Evolutionary conservation across 2,797 vertebrate species (phyloP).

Genomic region (Notamacropus eugenii): DNA sequence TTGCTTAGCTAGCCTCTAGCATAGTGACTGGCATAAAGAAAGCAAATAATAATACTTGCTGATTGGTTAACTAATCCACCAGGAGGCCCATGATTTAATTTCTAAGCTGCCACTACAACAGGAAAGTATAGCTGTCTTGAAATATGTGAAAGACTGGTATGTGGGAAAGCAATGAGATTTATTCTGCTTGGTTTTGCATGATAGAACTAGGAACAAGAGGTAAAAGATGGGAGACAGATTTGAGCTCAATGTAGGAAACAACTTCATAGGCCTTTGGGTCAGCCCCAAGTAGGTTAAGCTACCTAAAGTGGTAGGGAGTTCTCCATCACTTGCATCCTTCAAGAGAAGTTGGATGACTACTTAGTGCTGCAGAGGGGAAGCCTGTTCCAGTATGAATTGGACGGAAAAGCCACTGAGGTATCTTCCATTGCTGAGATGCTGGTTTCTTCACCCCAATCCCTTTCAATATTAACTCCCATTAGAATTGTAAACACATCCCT

Average conservation of each 20-base stretch:
- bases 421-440: not conserved
- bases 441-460: not conserved
- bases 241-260: not conserved
- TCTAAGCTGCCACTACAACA: not conserved
- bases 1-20: not conserved
- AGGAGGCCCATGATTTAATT: not conserved
- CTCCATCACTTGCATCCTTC: not conserved
- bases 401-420: not conserved
- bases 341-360: not conserved
- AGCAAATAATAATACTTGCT: not conserved
- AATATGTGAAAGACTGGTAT: not conserved
- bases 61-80: not conserved
- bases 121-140: not conserved
- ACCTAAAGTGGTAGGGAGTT: not conserved
- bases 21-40: not conserved
- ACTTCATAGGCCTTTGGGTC: not conserved
- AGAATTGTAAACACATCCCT: not conserved
- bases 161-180: not conserved
- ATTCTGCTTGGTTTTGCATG: not conserved
- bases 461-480: not conserved
- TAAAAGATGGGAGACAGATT: not conserved
- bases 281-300: not conserved
- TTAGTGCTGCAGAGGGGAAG: not conserved
- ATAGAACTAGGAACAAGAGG: not conserved
- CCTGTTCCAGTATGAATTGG: not conserved